phyloP scores from a whole-genome alignment of 2,888 invertebrate genomes.

The Lypha dubia region DNA sequence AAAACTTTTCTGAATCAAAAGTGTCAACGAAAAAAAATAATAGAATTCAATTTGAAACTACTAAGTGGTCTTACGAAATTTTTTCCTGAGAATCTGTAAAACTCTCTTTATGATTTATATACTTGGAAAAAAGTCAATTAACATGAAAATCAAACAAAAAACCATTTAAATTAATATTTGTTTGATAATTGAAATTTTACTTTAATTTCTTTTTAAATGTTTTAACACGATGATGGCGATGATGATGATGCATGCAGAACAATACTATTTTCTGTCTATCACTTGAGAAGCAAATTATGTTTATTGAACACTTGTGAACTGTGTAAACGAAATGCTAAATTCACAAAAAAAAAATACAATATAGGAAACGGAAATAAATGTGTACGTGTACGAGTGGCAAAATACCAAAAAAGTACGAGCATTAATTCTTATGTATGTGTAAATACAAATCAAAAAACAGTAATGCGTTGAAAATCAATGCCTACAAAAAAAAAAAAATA shows the following conservation, averaged over 20 bases:
- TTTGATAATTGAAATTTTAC: not conserved
- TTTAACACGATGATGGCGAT: not conserved
- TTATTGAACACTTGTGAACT: constrained; percentile 19
- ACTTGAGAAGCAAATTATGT: not conserved
- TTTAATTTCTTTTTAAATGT: not conserved
- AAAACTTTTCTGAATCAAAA: too few species aligned
- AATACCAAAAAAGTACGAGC: not conserved
- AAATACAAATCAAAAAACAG: constrained; percentile 57
- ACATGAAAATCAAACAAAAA: not conserved
- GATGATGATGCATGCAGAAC: not conserved
- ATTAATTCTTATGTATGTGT: constrained; percentile 35
- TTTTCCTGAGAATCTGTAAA: too few species aligned
- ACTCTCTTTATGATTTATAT: too few species aligned
- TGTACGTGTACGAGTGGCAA: constrained; percentile 31
- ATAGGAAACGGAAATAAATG: constrained; percentile 56
- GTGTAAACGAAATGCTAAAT: constrained; percentile 2
- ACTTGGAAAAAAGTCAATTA: not conserved
- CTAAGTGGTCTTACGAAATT: too few species aligned
- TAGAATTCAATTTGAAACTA: too few species aligned
- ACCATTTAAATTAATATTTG: not conserved
- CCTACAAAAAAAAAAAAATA: constrained; percentile 20
- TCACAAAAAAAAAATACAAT: constrained; percentile 18
- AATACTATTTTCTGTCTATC: not conserved
- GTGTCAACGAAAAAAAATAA: too few species aligned
- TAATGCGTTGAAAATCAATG: constrained; percentile 63